phyloP scores from a whole-genome alignment of 2,888 invertebrate genomes.

The Calameuta pallipes region DNA sequence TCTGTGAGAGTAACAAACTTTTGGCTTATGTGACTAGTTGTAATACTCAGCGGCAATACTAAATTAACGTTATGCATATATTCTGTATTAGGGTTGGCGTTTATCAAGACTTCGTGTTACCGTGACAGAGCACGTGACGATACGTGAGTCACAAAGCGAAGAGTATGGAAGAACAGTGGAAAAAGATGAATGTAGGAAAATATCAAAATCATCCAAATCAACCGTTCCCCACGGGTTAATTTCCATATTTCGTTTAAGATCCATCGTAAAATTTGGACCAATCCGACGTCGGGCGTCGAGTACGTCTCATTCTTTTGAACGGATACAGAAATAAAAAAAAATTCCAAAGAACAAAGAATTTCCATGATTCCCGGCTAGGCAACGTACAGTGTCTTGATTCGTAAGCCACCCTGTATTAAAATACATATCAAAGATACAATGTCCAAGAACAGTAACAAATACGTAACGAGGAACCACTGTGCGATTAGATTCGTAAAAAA shows the following conservation, averaged over 20 bases:
- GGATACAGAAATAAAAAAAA: background rate
- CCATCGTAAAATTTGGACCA: background rate
- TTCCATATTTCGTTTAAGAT: background rate
- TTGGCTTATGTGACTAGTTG: constrained; percentile 64
- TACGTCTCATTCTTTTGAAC: background rate
- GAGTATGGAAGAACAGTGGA: background rate
- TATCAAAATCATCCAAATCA: background rate
- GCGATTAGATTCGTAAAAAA: background rate
- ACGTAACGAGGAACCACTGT: background rate
- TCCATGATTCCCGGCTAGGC: background rate
- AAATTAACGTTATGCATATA: constrained; percentile 56
- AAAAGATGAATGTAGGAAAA: background rate
- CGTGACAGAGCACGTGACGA: background rate
- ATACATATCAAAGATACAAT: background rate
- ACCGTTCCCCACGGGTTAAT: background rate
- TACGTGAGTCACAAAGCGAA: background rate
- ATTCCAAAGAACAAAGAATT: background rate
- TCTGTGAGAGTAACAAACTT: constrained; percentile 62
- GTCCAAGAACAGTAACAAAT: background rate
- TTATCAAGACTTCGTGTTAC: background rate
- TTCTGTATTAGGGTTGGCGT: constrained; percentile 5
- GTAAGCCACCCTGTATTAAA: background rate
- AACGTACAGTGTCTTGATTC: background rate
- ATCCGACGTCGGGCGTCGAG: no score
- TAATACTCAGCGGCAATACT: constrained; percentile 64